Conservation (phyloP, 2,797 vertebrate genomes). For the Kryptolebias ocellatus region DNA sequence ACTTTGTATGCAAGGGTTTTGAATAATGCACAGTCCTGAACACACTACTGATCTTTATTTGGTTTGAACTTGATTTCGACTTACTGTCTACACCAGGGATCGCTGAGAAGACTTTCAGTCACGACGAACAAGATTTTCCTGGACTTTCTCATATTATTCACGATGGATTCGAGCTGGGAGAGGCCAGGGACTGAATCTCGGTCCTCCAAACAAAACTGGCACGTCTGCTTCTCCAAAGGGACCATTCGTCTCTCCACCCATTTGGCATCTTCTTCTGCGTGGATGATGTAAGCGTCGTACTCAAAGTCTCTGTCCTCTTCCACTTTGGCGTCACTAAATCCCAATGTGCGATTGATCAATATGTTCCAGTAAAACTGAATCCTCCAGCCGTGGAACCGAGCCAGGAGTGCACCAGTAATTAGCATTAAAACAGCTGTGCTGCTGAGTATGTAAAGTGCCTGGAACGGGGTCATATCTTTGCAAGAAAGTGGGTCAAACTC, state of each 20-base stretch:
- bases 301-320: constrained; percentile 76
- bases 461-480: constrained; percentile 90
- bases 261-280: constrained; percentile 81
- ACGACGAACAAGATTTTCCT: constrained; percentile 93
- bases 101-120: constrained; percentile 89
- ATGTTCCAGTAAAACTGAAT: constrained; percentile 92
- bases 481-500: constrained; percentile 88
- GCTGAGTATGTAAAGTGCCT: constrained; percentile 83
- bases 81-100: constrained; percentile 90
- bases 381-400: constrained; percentile 93
- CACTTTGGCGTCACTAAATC: constrained; percentile 84
- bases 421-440: constrained; percentile 72
- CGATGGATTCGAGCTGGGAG: constrained; percentile 84
- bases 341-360: constrained; percentile 85
- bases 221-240: constrained; percentile 81
- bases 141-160: constrained; percentile 87
- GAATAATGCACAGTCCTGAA: too few relatives aligned
- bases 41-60: too few relatives aligned
- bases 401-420: constrained; percentile 74
- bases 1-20: too few relatives aligned
- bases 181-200: constrained; percentile 87
- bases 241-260: constrained; percentile 89
- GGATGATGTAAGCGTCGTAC: constrained; percentile 90
- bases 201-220: constrained; percentile 88
- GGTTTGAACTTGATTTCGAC: constrained; percentile 13